These are phyloP conservation scores for Eublepharis macularius DNA, from an alignment of 2,113 vertebrate species.

Conservation along the genomic window DNA sequence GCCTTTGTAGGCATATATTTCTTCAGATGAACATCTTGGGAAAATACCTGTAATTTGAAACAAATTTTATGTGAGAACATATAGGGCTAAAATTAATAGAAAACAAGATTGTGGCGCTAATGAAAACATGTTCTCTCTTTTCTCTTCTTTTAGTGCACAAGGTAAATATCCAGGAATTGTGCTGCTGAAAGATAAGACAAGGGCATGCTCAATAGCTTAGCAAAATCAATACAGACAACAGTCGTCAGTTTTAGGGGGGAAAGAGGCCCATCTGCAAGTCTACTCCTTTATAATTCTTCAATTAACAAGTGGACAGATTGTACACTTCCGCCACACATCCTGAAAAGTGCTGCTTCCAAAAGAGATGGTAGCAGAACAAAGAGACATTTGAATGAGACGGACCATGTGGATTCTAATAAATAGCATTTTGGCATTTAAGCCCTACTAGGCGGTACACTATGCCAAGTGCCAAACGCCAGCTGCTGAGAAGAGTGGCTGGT, in stretches of 20 bases:
- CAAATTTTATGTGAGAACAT: no score
- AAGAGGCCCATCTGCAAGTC: neutral
- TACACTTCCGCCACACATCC: no score
- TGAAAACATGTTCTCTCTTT: neutral
- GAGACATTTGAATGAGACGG: neutral
- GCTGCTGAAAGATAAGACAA: no score
- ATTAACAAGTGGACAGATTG: neutral
- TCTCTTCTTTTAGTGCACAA: no score
- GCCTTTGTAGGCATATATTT: no score
- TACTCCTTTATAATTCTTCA: neutral
- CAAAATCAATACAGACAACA: no score
- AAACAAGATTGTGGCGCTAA: neutral
- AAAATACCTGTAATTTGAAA: no score
- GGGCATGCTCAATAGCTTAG: no score
- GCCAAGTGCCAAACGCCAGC: neutral
- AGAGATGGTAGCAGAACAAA: neutral
- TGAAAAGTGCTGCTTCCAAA: neutral
- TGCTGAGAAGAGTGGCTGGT: neutral
- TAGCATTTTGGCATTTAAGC: accelerated
- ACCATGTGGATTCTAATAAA: neutral
- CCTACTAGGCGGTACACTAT: neutral
- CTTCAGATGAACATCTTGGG: no score
- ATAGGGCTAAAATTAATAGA: neutral
- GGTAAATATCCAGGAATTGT: no score
- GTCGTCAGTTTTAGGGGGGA: no score